Evolutionary conservation across 2,113 vertebrate species (phyloP).

Genomic region (Prinia subflava): DNA sequence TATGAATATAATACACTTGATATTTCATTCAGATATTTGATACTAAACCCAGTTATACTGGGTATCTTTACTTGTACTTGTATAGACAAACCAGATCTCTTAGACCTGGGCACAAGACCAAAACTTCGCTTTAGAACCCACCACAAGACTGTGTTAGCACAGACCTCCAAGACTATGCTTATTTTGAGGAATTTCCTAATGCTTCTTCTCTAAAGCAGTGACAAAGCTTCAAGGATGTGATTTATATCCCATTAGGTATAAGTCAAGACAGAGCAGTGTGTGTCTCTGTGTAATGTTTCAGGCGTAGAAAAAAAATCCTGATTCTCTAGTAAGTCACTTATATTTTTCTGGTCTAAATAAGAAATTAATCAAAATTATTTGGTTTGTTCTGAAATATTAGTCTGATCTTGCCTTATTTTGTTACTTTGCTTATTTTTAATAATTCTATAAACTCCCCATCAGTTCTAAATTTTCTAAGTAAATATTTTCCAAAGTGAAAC

Average conservation of each 20-base stretch:
- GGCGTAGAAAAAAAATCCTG: background rate
- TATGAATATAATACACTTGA: background rate
- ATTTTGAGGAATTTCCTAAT: background rate
- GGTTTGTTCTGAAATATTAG: background rate
- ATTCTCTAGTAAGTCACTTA: background rate
- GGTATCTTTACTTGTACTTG: background rate
- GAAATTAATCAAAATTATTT: background rate
- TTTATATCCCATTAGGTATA: background rate
- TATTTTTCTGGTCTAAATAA: background rate
- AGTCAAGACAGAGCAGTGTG: background rate
- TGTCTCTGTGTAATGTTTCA: background rate
- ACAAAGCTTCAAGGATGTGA: background rate
- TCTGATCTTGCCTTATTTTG: background rate
- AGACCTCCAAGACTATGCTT: background rate
- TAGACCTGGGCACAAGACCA: background rate
- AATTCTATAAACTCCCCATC: background rate
- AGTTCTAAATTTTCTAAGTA: background rate
- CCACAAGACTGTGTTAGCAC: background rate
- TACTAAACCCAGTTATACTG: background rate
- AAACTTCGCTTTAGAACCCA: background rate
- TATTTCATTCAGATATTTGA: background rate
- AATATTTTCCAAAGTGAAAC: background rate
- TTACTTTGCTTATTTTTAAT: background rate
- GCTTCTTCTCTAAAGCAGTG: background rate
- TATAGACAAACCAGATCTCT: background rate